Evolutionary conservation across 2,113 vertebrate species (phyloP), one percentile per base, ranked within the genome.

Genomic region (Sinosuthora webbiana): DNA sequence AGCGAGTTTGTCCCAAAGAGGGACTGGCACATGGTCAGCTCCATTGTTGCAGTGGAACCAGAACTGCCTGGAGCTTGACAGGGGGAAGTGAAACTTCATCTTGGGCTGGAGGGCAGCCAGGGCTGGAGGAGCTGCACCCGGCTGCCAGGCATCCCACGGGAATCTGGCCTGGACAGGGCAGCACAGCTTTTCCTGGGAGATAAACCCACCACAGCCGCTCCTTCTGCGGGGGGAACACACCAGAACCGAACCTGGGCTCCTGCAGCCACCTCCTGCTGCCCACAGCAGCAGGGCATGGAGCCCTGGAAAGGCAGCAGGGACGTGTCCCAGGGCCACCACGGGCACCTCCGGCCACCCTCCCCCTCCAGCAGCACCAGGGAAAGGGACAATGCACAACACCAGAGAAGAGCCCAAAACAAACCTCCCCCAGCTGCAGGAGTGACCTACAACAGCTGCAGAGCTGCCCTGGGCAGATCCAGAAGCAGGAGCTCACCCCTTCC

Each of bases 51-150:
- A 42, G 70, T 69, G 90, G 90, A 91, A 95, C 84, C 93, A 93
- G 94, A 92, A 87, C 90, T 67, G 86, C 95, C 90, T 77, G 85
- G 28, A 70, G 64, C 85, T 52, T 39, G 31, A 62, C 85, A 77
- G 56, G 75, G 92, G 91, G 82, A 92, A 96, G 60, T 68, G 94
- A 94, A 95, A 89, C 73, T 59, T 63, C 93, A 90, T 45, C 85
- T 27, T 0, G 5, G 79, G 88, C 79, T 93, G 90, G 94, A 95
- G 71, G 55, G 90, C 57, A 79, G 94, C 81, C 94, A 93, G 81
- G 31, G 59, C 9, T 15, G 12, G 90, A 87, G 70, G 74, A 93
- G 94, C 77, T 39, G 45, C 16, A 14, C 42, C 55, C 67, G 15
- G 30, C 68, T 73, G 45, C 79, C 74, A 87, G 88, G 52, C 86